Evolutionary conservation across 2,797 vertebrate genomes (phyloP).

Genomic region (Pagetopsis macropterus): DNA sequence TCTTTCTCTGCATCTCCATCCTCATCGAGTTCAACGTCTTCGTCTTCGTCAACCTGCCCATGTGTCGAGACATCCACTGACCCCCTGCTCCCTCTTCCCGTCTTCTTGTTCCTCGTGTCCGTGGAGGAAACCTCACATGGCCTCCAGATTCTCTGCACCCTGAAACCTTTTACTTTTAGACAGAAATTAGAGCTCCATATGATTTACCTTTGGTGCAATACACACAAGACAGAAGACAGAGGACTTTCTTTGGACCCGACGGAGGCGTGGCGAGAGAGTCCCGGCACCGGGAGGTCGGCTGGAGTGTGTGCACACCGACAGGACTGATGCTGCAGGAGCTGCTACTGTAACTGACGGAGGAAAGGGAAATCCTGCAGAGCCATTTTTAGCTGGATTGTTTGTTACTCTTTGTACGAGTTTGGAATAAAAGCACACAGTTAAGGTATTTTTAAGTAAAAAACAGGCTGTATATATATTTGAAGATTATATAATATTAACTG

Average conservation of each 20-base stretch:
- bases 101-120: slow-evolving; percentile 31
- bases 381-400: slow-evolving; percentile 72
- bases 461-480: slow-evolving; percentile 69
- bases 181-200: slow-evolving; percentile 58
- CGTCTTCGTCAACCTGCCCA: slow-evolving; percentile 96
- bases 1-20: slow-evolving; percentile 95
- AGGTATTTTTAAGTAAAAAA: slow-evolving; percentile 70
- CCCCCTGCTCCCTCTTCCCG: slow-evolving; percentile 8
- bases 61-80: slow-evolving; percentile 90
- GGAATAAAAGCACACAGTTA: slow-evolving; percentile 71
- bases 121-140: slow-evolving; percentile 55
- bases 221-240: slow-evolving; percentile 30
- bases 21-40: slow-evolving; percentile 98
- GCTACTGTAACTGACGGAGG: slow-evolving; percentile 53
- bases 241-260: slow-evolving; percentile 9
- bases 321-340: slow-evolving; percentile 62
- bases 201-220: slow-evolving; percentile 74
- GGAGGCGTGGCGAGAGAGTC: slow-evolving; percentile 31
- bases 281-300: slow-evolving; percentile 55
- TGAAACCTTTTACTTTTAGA: slow-evolving; percentile 44
- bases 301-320: slow-evolving; percentile 61
- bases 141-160: slow-evolving; percentile 56
- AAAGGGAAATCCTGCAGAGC: slow-evolving; percentile 47
- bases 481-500: slow-evolving; percentile 59
- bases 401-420: slow-evolving; percentile 79